Conservation (phyloP, 1,140 invertebrate species). For the Polypedilum pembai region DNA sequence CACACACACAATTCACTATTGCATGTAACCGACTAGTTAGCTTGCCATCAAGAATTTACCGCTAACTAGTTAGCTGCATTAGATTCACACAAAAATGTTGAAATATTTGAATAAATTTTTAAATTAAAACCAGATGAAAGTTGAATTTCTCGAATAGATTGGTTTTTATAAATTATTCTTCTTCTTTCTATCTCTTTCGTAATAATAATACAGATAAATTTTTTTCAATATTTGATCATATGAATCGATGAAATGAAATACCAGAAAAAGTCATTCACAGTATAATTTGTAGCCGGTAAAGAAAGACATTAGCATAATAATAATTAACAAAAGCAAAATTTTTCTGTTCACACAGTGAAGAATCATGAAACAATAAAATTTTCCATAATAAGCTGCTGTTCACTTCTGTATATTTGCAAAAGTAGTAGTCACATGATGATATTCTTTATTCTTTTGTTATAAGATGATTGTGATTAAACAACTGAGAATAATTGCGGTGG, state of each 20-base stretch:
- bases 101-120: too few relatives aligned
- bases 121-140: too few relatives aligned
- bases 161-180: too few relatives aligned
- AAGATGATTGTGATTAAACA: constrained; percentile 5
- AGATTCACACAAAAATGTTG: too few relatives aligned
- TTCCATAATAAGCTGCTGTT: background rate
- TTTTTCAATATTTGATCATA: too few relatives aligned
- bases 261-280: background rate
- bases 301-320: background rate
- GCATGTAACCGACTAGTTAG: constrained; percentile 10
- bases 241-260: background rate
- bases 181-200: too few relatives aligned
- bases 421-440: constrained; percentile 2
- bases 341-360: background rate
- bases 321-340: constrained; percentile 13
- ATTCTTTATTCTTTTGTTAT: background rate
- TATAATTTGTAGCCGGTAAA: background rate
- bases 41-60: background rate
- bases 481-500: background rate
- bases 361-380: background rate
- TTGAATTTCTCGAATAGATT: too few relatives aligned
- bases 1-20: too few relatives aligned
- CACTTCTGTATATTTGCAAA: background rate
- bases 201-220: too few relatives aligned
- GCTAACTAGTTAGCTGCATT: background rate